Conservation (phyloP, 2,797 vertebrate genomes). For the Anisognathus igniventris region DNA sequence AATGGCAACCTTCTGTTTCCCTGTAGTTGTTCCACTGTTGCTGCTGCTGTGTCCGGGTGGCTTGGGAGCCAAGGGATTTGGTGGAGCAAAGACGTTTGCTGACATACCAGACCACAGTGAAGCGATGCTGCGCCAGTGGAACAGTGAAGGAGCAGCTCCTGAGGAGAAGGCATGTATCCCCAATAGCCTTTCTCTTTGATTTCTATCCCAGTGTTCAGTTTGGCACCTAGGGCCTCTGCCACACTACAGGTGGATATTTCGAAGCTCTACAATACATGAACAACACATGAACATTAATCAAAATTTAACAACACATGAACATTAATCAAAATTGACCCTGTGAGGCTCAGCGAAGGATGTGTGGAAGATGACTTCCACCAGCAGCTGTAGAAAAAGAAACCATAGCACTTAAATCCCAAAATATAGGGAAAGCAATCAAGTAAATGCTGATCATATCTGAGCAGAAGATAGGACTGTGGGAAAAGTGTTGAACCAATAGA, state of each 20-base stretch:
- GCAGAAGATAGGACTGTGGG: not conserved
- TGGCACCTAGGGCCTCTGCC: not conserved
- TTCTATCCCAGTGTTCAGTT: not conserved
- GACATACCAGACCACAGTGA: slow-evolving; percentile 80
- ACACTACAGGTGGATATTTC: not conserved
- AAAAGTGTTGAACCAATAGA: not conserved
- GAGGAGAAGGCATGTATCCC: slow-evolving; percentile 83
- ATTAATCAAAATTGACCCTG: not conserved
- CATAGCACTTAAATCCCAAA: not conserved
- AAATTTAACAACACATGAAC: not conserved
- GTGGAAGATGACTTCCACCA: not conserved
- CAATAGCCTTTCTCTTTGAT: not conserved
- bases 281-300: not conserved
- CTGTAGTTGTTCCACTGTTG: slow-evolving; percentile 84
- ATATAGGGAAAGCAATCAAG: not conserved
- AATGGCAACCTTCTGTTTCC: not conserved
- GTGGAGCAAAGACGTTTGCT: slow-evolving; percentile 39
- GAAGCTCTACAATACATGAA: not conserved
- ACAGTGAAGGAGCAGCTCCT: slow-evolving; percentile 85
- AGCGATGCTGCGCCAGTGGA: slow-evolving; percentile 84
- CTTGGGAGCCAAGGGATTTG: slow-evolving; percentile 63
- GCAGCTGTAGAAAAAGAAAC: not conserved
- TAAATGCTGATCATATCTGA: not conserved
- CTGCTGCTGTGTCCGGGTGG: slow-evolving; percentile 84
- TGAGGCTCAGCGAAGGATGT: not conserved